These are phyloP conservation scores for Corydoras maculifer DNA, from an alignment of 2,113 vertebrate genomes.

Conservation along the genomic window DNA sequence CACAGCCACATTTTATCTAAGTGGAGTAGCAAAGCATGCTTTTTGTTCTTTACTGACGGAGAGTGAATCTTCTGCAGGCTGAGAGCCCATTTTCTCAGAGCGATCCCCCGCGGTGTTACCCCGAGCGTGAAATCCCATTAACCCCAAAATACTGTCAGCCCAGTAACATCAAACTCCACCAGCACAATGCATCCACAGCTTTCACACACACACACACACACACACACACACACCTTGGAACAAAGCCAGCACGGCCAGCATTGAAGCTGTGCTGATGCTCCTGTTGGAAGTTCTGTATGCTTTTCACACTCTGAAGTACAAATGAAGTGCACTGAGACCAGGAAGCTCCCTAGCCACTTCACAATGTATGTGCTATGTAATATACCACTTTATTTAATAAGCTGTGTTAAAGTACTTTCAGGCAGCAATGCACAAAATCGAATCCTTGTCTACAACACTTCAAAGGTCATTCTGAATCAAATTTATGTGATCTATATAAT, in stretches of 20 bases:
- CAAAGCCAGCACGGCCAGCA: slow-evolving; percentile 24
- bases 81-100: slow-evolving; percentile 56
- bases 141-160: slow-evolving; percentile 51
- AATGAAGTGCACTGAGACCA: slow-evolving; percentile 1
- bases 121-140: slow-evolving; percentile 68
- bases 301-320: slow-evolving; percentile 12
- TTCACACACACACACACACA: slow-evolving; percentile 25
- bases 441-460: background rate
- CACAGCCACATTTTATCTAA: background rate
- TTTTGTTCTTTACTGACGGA: slow-evolving; percentile 12
- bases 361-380: no score
- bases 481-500: no score
- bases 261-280: slow-evolving; percentile 7
- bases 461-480: no score
- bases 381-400: no score
- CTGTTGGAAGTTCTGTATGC: slow-evolving; percentile 11
- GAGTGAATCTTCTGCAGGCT: slow-evolving; percentile 53
- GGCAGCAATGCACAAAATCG: background rate
- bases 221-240: slow-evolving; percentile 26
- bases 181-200: slow-evolving; percentile 34
- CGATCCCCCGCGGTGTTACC: slow-evolving; percentile 46
- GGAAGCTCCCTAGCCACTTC: no score
- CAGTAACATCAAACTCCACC: slow-evolving; percentile 56
- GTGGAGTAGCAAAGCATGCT: background rate
- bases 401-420: background rate